Percentiles rank a stretch among this genome's conserved stretches.
phyloP scores from a whole-genome alignment of 2,113 vertebrate species.

The Chrysochloris asiatica region DNA sequence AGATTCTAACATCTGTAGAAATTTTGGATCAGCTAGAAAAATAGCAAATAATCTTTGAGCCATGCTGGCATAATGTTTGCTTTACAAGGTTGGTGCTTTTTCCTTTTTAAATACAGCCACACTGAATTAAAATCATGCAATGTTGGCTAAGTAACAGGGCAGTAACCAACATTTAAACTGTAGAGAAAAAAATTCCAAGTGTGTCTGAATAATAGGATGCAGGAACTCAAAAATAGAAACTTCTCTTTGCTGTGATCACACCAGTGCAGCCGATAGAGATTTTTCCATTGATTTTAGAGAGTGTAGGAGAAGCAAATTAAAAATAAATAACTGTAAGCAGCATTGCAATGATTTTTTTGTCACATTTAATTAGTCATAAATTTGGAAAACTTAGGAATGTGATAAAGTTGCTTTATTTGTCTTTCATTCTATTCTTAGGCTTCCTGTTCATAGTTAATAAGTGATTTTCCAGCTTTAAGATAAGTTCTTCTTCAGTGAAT shows the following conservation, averaged over 20 bases:
- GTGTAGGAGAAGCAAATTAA: slow-evolving; percentile 17
- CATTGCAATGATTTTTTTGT: neutral
- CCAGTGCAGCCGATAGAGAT: neutral
- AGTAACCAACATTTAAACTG: neutral
- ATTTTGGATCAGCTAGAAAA: slow-evolving; percentile 18
- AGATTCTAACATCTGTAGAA: slow-evolving; percentile 1
- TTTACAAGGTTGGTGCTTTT: neutral
- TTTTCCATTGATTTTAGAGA: slow-evolving; percentile 30
- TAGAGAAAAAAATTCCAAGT: slow-evolving; percentile 41
- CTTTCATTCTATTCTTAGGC: neutral
- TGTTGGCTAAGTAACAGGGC: slow-evolving; percentile 32
- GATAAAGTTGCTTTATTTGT: neutral
- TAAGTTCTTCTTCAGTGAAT: neutral
- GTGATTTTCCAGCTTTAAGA: neutral
- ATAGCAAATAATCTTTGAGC: neutral
- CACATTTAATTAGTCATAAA: slow-evolving; percentile 41
- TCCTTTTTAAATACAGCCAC: neutral
- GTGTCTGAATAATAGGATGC: neutral
- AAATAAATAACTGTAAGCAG: slow-evolving; percentile 24
- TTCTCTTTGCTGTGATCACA: slow-evolving; percentile 49
- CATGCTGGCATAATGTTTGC: neutral
- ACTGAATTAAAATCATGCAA: slow-evolving; percentile 26
- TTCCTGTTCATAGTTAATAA: slow-evolving; percentile 12
- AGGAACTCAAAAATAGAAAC: slow-evolving; percentile 57
- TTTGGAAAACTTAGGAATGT: neutral